Evolutionary conservation across 2,888 invertebrate genomes (phyloP).

Genomic region (Trichogramma evanescens): DNA sequence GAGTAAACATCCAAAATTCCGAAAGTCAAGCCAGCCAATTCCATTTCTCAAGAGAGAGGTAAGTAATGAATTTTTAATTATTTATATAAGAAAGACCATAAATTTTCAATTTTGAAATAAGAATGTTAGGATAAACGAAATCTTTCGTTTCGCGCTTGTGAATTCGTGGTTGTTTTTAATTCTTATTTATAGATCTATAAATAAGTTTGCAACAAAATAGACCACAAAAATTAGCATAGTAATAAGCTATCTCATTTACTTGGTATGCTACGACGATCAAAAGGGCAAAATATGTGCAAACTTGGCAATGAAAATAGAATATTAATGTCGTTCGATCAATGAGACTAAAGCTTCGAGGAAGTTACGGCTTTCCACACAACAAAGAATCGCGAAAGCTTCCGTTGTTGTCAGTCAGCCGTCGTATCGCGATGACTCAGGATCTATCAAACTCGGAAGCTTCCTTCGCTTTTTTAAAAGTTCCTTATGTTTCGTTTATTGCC

Average conservation of each 20-base stretch:
- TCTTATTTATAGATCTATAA: too few species aligned
- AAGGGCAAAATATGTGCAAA: neutral
- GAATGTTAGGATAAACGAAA: too few species aligned
- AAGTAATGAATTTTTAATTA: neutral
- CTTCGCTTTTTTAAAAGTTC: too few species aligned
- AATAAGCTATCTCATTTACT: too few species aligned
- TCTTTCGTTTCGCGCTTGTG: too few species aligned
- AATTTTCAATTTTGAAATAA: neutral
- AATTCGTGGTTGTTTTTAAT: too few species aligned
- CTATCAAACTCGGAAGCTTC: too few species aligned
- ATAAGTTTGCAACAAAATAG: too few species aligned
- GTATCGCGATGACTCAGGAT: conserved; percentile 1
- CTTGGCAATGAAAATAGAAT: conserved; percentile 13
- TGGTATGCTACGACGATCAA: too few species aligned
- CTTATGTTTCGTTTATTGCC: too few species aligned
- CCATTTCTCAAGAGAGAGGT: conserved; percentile 8
- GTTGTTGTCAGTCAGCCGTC: conserved; percentile 23
- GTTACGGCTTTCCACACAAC: neutral
- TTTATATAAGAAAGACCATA: neutral
- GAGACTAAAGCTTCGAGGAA: conserved; percentile 19
- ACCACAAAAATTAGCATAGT: too few species aligned
- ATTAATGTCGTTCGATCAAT: conserved; percentile 28
- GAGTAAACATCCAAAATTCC: conserved; percentile 7
- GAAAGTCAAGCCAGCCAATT: conserved; percentile 11
- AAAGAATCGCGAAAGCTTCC: neutral